phyloP scores from a whole-genome alignment of 2,797 vertebrate genomes.

The Manis crassicaudata region DNA sequence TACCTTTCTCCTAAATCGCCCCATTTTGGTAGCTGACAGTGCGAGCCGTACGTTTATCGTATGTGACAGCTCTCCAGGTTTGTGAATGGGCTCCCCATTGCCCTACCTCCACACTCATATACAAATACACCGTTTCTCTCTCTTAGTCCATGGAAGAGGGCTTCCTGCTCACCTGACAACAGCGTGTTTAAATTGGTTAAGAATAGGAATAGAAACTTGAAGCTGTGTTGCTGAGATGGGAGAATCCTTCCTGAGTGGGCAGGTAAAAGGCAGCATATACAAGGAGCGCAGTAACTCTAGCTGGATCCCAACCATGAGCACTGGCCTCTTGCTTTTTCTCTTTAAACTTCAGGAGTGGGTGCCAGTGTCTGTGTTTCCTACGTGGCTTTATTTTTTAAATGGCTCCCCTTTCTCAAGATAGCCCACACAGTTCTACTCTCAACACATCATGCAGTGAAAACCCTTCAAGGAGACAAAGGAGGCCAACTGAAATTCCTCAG shows the following conservation, averaged over 20 bases:
- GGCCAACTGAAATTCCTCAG: not conserved
- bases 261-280: not conserved
- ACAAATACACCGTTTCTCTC: not conserved
- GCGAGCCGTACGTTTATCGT: not conserved
- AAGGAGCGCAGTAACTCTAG: not conserved
- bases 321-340: not conserved
- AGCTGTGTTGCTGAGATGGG: accelerated
- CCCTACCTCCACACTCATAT: not conserved
- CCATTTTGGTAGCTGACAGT: not conserved
- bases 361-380: conserved; percentile 29
- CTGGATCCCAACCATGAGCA: accelerated
- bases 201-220: not conserved
- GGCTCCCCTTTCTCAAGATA: conserved; percentile 29
- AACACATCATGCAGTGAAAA: not conserved
- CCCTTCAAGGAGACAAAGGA: conserved; percentile 51
- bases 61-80: not conserved
- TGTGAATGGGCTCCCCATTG: not conserved
- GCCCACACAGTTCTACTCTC: not conserved
- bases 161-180: conserved; percentile 15
- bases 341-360: not conserved
- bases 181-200: conserved; percentile 37
- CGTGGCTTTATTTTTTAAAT: conserved; percentile 64
- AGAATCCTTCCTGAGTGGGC: not conserved
- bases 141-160: not conserved
- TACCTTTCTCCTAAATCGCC: not conserved